These are phyloP conservation scores for Andricus curvator DNA, from an alignment of 2,888 invertebrate genomes.

Conservation along the genomic window DNA sequence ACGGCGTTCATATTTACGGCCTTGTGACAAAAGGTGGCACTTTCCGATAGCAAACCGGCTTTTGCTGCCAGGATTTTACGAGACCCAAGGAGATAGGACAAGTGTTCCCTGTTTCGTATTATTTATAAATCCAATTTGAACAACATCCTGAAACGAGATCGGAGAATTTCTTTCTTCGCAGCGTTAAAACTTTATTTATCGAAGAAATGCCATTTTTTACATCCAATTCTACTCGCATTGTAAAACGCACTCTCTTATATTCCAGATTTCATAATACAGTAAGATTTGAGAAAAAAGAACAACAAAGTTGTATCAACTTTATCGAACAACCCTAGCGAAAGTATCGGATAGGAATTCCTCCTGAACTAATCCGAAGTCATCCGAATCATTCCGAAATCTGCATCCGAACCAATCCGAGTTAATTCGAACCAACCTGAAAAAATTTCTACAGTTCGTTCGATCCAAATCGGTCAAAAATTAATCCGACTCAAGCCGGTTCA, in stretches of 20 bases:
- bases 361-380: too few relatives aligned
- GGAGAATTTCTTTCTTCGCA: not conserved
- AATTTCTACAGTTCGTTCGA: too few relatives aligned
- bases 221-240: not conserved
- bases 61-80: constrained; percentile 24
- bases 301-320: too few relatives aligned
- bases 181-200: constrained; percentile 23
- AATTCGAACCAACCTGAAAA: too few relatives aligned
- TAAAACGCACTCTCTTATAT: not conserved
- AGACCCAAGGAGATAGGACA: constrained; percentile 6
- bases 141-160: not conserved
- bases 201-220: not conserved
- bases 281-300: too few relatives aligned
- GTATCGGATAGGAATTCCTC: too few relatives aligned
- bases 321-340: too few relatives aligned
- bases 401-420: too few relatives aligned
- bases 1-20: constrained; percentile 9
- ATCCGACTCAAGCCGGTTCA: too few relatives aligned
- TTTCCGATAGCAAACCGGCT: constrained; percentile 17
- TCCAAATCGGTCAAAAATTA: too few relatives aligned
- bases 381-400: too few relatives aligned
- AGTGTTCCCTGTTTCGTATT: constrained; percentile 12
- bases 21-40: constrained; percentile 16
- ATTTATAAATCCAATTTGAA: constrained; percentile 35
- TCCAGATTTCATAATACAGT: too few relatives aligned